phyloP scores from a whole-genome alignment of 2,888 invertebrate species.

The Archips crataeganus region DNA sequence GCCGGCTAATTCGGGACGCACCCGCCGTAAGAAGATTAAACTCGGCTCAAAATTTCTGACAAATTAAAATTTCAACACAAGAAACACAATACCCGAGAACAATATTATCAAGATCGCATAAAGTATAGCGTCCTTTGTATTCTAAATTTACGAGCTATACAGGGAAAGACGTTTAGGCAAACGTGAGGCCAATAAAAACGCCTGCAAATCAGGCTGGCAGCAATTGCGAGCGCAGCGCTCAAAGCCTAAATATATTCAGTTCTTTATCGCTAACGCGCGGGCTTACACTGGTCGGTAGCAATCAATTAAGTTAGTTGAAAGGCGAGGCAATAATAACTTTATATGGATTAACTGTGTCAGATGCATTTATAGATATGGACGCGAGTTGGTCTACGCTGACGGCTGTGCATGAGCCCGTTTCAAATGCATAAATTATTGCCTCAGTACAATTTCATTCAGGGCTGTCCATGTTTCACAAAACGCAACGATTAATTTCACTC shows the following conservation, averaged over 20 bases:
- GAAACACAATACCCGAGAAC: slow-evolving; percentile 61
- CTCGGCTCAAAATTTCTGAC: slow-evolving; percentile 63
- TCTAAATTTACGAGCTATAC: slow-evolving; percentile 66
- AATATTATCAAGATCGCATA: slow-evolving; percentile 73
- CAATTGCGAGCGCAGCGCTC: slow-evolving; percentile 69
- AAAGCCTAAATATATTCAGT: slow-evolving; percentile 73
- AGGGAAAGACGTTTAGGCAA: slow-evolving; percentile 73
- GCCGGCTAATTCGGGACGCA: slow-evolving; percentile 63
- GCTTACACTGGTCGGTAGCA: slow-evolving; percentile 75
- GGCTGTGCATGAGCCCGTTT: slow-evolving; percentile 57
- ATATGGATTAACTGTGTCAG: slow-evolving; percentile 80
- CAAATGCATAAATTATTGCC: slow-evolving; percentile 68
- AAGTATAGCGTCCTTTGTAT: slow-evolving; percentile 69
- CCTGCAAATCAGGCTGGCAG: slow-evolving; percentile 58
- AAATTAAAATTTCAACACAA: slow-evolving; percentile 71
- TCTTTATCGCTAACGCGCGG: slow-evolving; percentile 74
- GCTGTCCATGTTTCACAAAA: slow-evolving; percentile 56
- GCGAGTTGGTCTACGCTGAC: slow-evolving; percentile 64
- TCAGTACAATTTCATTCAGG: slow-evolving; percentile 59
- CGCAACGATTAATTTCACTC: slow-evolving; percentile 64
- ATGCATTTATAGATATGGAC: slow-evolving; percentile 73
- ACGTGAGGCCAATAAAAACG: slow-evolving; percentile 68
- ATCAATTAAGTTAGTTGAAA: slow-evolving; percentile 77
- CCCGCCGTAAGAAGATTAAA: slow-evolving; percentile 62
- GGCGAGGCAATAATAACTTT: slow-evolving; percentile 78